Evolutionary conservation across 2,113 vertebrate genomes (phyloP).

Genomic region (Capreolus pygargus): DNA sequence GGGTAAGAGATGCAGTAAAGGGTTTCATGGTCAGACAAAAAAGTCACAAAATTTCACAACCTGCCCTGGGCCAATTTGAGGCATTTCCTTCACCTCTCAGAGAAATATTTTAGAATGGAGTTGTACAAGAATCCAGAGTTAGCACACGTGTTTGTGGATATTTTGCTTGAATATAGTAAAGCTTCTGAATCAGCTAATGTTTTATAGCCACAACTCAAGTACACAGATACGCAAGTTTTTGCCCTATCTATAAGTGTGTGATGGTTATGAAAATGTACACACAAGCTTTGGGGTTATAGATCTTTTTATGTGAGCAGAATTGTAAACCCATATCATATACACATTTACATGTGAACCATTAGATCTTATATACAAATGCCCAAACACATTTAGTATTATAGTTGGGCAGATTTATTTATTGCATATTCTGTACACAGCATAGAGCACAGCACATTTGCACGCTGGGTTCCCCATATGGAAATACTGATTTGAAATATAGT

Average conservation of each 20-base stretch:
- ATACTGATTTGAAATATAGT: neutral
- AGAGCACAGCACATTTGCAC: neutral
- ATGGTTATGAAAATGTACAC: neutral
- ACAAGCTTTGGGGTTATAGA: neutral
- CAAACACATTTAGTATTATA: neutral
- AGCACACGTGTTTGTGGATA: neutral
- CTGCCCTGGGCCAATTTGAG: neutral
- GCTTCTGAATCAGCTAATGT: neutral
- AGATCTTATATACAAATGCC: neutral
- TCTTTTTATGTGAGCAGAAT: neutral
- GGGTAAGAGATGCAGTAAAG: neutral
- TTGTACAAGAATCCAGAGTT: neutral
- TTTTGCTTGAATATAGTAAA: neutral
- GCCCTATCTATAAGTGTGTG: neutral
- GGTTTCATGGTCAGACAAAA: neutral
- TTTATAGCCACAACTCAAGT: slow-evolving; percentile 18
- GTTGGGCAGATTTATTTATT: neutral
- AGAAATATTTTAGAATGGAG: neutral
- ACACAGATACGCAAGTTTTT: neutral
- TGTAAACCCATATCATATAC: neutral
- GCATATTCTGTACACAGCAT: neutral
- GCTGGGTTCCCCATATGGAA: neutral
- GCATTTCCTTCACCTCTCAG: slow-evolving; percentile 1
- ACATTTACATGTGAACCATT: neutral
- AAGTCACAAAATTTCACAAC: slow-evolving; percentile 44